These are phyloP conservation scores for Asobara japonica DNA, from an alignment of 1,140 invertebrate genomes.

Conservation along the genomic window DNA sequence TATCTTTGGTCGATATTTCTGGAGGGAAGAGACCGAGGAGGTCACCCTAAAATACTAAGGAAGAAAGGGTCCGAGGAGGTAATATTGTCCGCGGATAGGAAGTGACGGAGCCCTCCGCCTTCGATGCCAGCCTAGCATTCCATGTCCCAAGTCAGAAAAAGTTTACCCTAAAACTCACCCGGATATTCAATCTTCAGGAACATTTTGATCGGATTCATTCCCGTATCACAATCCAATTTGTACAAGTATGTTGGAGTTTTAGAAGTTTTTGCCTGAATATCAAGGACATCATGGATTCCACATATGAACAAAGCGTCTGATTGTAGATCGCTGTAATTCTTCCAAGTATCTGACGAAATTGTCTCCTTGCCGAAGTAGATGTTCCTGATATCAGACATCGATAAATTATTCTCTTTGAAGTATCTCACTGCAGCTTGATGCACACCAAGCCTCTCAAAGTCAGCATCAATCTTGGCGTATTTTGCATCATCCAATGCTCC, in stretches of 20 bases:
- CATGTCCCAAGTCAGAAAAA: no score
- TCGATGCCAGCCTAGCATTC: no score
- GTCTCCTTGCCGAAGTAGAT: constrained; percentile 54
- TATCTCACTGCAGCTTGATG: not conserved
- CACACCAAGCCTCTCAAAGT: not conserved
- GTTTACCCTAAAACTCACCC: no score
- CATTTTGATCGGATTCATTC: constrained; percentile 21
- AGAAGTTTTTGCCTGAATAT: constrained; percentile 52
- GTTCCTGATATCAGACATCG: constrained; percentile 56
- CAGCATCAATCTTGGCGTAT: not conserved
- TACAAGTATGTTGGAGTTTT: constrained; percentile 64
- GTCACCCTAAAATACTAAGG: no score
- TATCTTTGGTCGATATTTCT: no score
- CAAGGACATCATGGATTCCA: constrained; percentile 35
- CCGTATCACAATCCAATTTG: constrained; percentile 59
- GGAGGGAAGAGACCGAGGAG: no score
- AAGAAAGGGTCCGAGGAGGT: no score
- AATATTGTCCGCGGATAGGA: no score
- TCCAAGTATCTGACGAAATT: not conserved
- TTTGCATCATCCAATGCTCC: not conserved
- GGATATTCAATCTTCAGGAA: not conserved
- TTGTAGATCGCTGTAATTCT: not conserved
- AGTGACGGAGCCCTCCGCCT: no score
- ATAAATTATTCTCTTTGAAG: constrained; percentile 34
- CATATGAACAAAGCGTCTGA: constrained; percentile 5